Evolutionary conservation across 2,797 vertebrate genomes (phyloP), one percentile per base, ranked within the genome.

Genomic region (Rhincodon typus): DNA sequence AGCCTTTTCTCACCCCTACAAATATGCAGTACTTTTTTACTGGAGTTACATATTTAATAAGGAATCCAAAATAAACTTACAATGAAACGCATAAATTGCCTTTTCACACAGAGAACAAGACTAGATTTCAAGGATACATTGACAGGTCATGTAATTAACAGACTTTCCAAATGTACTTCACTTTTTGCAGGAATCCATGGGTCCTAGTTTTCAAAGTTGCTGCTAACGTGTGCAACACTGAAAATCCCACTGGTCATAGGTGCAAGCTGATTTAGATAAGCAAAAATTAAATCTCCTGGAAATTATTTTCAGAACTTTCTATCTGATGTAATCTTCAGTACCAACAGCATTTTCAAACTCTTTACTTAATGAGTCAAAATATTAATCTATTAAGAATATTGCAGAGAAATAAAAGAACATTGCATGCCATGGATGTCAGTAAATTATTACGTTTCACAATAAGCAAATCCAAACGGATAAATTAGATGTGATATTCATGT

Each of bases 401-500:
- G 86, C 86, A 88, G 46, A 46, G 6, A 84, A 87, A 50, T 50
- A 50, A 86, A 25, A 46, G 8, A 53, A 23, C 3, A 7, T 46
- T 50, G 25, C 86, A 88, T 53, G 2, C 13, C 38, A 53, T 88
- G 46, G 50, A 88, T 13, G 53, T 13, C 50, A 87, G 25, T 46
- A 86, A 86, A 25, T 88, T 88, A 30, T 57, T 10, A 57, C 15
- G 46, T 88, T 15, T 86, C 25, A 30, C 8, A 10, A 38, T 38
- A 82, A 82, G 10, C 15, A 30, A 82, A 82, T 38, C 34, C 86
- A 57, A 57, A 12, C 30, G 86, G 23, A 30, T 97, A 97, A 98
- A 97, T 97, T 62, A 62, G 57, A 62, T 1, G 8, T 62, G 57
- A 62, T 62, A 62, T 62, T 13, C 1, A 30, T 27, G 25, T 53